Evolutionary conservation across 2,888 invertebrate species (phyloP).

Genomic region (Diplolepis rosae): DNA sequence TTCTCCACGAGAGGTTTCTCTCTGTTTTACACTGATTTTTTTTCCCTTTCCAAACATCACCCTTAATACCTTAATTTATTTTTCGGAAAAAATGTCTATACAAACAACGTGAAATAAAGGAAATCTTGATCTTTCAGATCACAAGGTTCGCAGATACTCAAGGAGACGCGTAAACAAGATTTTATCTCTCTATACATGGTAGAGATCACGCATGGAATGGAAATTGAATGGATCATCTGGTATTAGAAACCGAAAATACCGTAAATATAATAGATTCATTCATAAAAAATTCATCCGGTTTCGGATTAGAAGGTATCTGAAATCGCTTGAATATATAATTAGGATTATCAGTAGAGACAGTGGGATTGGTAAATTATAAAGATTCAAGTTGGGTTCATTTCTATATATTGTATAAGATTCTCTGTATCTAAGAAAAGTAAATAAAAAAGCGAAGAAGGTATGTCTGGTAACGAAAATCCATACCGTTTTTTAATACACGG

Average conservation of each 20-base stretch:
- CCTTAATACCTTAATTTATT: neutral
- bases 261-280: conserved; percentile 12
- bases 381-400: neutral
- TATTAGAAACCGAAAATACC: neutral
- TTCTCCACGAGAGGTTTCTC: conserved; percentile 59
- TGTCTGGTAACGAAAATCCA: too few species aligned
- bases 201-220: neutral
- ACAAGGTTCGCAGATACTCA: neutral
- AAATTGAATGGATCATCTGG: conserved; percentile 14
- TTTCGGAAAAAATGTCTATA: neutral
- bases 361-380: neutral
- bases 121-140: neutral
- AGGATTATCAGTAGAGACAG: neutral
- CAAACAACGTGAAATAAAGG: neutral
- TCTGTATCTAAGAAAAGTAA: too few species aligned
- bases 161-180: neutral
- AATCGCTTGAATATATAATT: neutral
- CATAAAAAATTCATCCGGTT: neutral
- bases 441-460: neutral
- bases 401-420: neutral
- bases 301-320: neutral
- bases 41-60: conserved; percentile 16
- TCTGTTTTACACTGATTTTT: conserved; percentile 44
- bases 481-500: too few species aligned
- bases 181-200: neutral